These are phyloP conservation scores for Chironomus tentans DNA, from an alignment of 2,888 invertebrate genomes.

Conservation along the genomic window DNA sequence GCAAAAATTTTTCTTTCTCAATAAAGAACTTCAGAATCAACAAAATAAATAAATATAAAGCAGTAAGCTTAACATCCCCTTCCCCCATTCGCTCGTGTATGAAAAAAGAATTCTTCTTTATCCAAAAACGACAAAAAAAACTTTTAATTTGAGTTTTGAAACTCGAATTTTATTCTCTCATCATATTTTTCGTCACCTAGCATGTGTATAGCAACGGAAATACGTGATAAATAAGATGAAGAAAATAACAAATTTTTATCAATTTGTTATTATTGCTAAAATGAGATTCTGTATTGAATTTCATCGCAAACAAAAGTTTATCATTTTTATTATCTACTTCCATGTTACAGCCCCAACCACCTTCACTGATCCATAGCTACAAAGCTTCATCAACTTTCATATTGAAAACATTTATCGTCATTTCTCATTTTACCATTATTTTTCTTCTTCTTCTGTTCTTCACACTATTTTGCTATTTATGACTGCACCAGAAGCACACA, in stretches of 20 bases:
- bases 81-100: no score
- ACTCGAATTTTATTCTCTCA: not conserved
- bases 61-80: no score
- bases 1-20: no score
- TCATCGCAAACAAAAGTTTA: not conserved
- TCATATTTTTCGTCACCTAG: not conserved
- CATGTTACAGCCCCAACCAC: no score
- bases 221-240: not conserved
- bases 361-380: not conserved
- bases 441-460: not conserved
- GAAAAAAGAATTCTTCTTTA: no score
- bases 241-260: not conserved
- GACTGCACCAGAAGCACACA: not conserved
- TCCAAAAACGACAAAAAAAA: not conserved
- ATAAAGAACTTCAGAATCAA: no score
- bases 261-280: not conserved
- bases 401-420: not conserved
- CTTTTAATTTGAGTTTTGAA: conserved; percentile 18
- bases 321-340: not conserved
- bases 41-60: no score
- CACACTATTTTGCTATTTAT: conserved; percentile 1
- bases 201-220: not conserved
- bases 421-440: not conserved
- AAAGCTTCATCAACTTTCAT: not conserved
- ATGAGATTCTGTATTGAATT: not conserved